Evolutionary conservation across 1,140 invertebrate genomes (phyloP).

Genomic region (Zophobas atratus): DNA sequence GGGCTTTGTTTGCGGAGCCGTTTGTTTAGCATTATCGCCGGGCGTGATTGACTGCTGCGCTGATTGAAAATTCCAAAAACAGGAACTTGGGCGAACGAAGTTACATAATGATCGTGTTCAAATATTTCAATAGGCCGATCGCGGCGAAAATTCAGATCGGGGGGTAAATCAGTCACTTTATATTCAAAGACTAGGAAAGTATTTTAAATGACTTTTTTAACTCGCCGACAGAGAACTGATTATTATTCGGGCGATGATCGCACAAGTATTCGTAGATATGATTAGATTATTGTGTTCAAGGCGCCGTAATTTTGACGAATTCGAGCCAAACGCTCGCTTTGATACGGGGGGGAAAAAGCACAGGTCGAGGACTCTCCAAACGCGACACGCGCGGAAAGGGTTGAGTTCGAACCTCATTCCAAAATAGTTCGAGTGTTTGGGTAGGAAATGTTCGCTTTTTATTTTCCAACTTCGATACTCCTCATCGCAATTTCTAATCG

Average conservation of each 20-base stretch:
- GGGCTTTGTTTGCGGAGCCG: too few relatives aligned
- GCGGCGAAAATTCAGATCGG: conserved; percentile 22
- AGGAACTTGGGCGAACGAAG: not conserved
- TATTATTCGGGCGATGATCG: conserved; percentile 43
- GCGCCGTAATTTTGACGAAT: conserved; percentile 35
- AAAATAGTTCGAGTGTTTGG: not conserved
- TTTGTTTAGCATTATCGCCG: too few relatives aligned
- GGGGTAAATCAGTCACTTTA: conserved; percentile 45
- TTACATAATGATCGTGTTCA: conserved; percentile 12
- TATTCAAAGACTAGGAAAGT: conserved; percentile 41
- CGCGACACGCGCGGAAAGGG: not conserved
- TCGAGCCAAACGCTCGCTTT: conserved; percentile 5
- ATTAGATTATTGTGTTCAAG: conserved; percentile 44
- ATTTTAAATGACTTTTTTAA: conserved; percentile 45
- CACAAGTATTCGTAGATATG: conserved; percentile 41
- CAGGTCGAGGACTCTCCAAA: conserved; percentile 19
- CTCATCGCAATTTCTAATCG: not conserved
- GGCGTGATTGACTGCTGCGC: not conserved
- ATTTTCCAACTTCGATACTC: not conserved
- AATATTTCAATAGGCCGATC: conserved; percentile 30
- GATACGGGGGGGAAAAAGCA: too few relatives aligned
- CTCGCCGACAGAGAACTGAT: conserved; percentile 38
- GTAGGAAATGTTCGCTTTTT: not conserved
- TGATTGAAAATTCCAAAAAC: not conserved
- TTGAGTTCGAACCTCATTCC: not conserved